A percentile compares a stretch with the other conserved stretches of the same genome.
Evolutionary conservation across 2,797 vertebrate genomes (phyloP).

Genomic region (Bothrops alternatus): DNA sequence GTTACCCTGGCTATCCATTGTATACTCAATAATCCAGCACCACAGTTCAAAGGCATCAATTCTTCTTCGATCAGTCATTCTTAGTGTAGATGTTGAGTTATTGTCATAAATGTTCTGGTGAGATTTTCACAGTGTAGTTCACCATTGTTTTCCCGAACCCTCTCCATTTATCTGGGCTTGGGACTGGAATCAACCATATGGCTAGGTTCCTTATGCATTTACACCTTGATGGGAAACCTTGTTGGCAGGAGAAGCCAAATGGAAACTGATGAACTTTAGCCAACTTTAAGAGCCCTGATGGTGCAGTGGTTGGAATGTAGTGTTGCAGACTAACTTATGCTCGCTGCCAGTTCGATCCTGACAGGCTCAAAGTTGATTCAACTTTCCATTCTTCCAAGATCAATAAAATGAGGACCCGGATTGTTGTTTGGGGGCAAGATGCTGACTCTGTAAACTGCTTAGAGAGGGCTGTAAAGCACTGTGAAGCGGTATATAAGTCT

Average conservation of each 20-base stretch:
- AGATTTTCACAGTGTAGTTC: neutral
- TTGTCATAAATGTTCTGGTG: neutral
- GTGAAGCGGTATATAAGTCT: neutral
- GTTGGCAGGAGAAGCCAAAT: neutral
- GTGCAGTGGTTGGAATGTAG: neutral
- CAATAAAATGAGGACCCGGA: too few relatives aligned
- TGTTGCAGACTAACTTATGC: neutral
- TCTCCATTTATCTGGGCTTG: neutral
- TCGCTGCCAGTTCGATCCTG: too few relatives aligned
- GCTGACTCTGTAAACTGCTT: neutral
- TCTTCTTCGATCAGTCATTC: too few relatives aligned
- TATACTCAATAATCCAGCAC: neutral
- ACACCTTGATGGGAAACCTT: neutral
- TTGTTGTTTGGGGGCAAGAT: too few relatives aligned
- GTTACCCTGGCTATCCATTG: neutral
- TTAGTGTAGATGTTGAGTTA: neutral
- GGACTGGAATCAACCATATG: neutral
- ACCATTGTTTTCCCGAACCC: neutral
- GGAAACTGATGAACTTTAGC: neutral
- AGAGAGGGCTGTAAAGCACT: neutral
- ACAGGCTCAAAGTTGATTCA: too few relatives aligned
- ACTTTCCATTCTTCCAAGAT: too few relatives aligned
- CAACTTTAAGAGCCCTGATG: neutral
- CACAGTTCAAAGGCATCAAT: too few relatives aligned
- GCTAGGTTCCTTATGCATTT: neutral